Evolutionary conservation across 2,113 vertebrate genomes (phyloP), one percentile per base, ranked within the genome.

Genomic region (Ctenodactylus gundi): DNA sequence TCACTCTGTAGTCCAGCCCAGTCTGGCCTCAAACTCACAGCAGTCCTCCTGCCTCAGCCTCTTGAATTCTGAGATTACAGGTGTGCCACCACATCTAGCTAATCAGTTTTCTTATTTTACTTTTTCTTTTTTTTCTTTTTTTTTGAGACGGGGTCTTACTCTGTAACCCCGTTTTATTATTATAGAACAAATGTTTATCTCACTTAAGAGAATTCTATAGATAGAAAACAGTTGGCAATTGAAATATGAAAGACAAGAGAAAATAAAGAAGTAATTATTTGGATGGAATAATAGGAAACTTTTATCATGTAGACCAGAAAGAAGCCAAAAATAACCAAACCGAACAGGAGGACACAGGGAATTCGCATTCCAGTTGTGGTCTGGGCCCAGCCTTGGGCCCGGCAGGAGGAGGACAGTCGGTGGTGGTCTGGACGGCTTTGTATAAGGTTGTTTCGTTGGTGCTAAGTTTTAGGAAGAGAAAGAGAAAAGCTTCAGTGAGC

Each of bases 281-380:
- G 53, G 20, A 94, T 90, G 92, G n/a, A 25, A 6, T 46, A 72
- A 81, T 6, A 62, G 60, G 29, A 62, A 82, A 21, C 27, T 73
- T 96, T 84, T 94, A 87, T 86, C 46, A 65, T 8, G 84, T 92
- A 88, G 93, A 67, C 36, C 29, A 76, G 70, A 94, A 95, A 21
- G 58, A 64, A 89, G 13, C 36, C 90, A 58, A 80, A 88, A 91
- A 68, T 83, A 89, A 68, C 58, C 18, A 70, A 90, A 72, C 92
- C 14, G 58, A 83, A 93, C 39, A 15, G 41, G 3, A 53, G n/a
- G 17, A 75, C 57, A 72, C 49, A 64, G 34, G 89, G 60, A 91
- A 51, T 25, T 60, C 72, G 88, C 9, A 58, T 58, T 93, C 7
- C 0, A n/a, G 46, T 34, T 14, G 34, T 68, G 49, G 1, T 85